Base-by-base conservation (phyloP, 2,888 invertebrate genomes). In the Lasiommata megera region DNA sequence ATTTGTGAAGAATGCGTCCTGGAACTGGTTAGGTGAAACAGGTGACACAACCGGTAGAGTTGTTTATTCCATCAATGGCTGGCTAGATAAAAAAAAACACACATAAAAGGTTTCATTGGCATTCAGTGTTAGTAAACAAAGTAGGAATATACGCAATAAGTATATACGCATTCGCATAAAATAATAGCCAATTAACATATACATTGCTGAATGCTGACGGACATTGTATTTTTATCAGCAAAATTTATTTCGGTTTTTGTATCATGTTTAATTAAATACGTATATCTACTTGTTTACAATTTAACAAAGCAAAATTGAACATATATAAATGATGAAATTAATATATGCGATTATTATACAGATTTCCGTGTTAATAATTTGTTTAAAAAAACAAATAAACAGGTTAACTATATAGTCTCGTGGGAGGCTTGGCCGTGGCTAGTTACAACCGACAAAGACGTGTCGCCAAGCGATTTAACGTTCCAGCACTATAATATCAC, bases 41-140 rank as follows among this genome's bases (percentile, higher is more conserved):
- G 84, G 80, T 85, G 87, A 80, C 79, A 79, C 67, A 80, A 81
- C 83, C 79, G 73, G 82, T 79, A 76, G 58, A 72, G 70, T 64
- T 63, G 75, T 74, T 76, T 80, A 76, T 70, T 54, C 84, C 79
- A 70, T 80, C 64, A 76, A 80, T 71, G 77, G 48, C 16, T 70
- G 77, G 43, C 16, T 43, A 29, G 77, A 82, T 83, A 80, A 79
- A 75, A 79, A 55, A 74, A 79, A 82, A 80, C 74, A 68, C 41
- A 46, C 14, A 52, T 52, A 52, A 41, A 52, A 31, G n/a, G 41
- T 52, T 41, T 52, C 48, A 46, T 54, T 60, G 17, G 48, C 48
- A 53, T 53, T 56, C 38, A 38, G 66, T 74, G 77, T 78, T 74
- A 72, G 78, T 80, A 82, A 79, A 82, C 79, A 79, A 70, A 74